phyloP scores from a whole-genome alignment of 2,888 invertebrate genomes.

The Drosophila villosipedis region DNA sequence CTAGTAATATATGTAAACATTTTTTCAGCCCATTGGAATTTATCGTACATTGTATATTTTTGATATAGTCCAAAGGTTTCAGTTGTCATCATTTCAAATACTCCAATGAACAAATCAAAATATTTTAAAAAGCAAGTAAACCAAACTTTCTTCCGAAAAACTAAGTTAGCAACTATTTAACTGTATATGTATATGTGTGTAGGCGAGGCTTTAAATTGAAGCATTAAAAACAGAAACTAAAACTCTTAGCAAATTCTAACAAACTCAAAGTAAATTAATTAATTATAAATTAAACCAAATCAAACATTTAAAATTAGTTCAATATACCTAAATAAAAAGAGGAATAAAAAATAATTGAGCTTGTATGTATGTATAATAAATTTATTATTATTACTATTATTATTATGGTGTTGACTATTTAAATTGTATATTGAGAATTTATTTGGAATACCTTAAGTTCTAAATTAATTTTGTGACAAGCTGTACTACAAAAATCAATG shows the following conservation, averaged over 20 bases:
- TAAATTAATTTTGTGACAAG: constrained; percentile 39
- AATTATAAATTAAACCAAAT: constrained; percentile 73
- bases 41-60: constrained; percentile 38
- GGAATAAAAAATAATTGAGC: constrained; percentile 57
- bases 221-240: constrained; percentile 52
- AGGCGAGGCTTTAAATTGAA: constrained; percentile 70
- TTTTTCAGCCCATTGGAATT: constrained; percentile 29
- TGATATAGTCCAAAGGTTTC: constrained; percentile 63
- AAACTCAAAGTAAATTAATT: constrained; percentile 72
- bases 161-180: constrained; percentile 72
- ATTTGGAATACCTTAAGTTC: constrained; percentile 61
- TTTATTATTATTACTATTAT: constrained; percentile 60
- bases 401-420: constrained; percentile 60
- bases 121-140: constrained; percentile 52
- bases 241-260: constrained; percentile 76
- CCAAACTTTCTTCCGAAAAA: constrained; percentile 71
- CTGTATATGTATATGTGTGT: constrained; percentile 71
- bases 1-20: constrained; percentile 6
- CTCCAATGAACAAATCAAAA: constrained; percentile 69
- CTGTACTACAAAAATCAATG: constrained; percentile 15
- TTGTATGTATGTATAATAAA: constrained; percentile 76
- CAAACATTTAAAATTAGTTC: constrained; percentile 76
- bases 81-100: constrained; percentile 54
- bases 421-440: constrained; percentile 57
- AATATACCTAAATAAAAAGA: constrained; percentile 38